These are phyloP conservation scores for Origma solitaria DNA, from an alignment of 2,113 vertebrate genomes.

Conservation along the genomic window DNA sequence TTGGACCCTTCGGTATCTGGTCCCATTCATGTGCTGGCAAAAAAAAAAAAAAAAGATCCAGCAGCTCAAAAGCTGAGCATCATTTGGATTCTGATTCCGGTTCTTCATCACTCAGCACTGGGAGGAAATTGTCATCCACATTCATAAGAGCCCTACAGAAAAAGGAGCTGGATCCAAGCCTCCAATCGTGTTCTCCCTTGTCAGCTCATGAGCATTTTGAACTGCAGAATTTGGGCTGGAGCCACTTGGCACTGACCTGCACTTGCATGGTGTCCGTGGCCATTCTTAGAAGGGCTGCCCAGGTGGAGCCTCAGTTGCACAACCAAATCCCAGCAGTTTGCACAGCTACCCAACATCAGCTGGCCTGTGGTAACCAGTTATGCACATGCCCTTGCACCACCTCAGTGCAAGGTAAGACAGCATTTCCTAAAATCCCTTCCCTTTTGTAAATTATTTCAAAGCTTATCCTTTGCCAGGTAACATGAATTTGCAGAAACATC, in stretches of 20 bases:
- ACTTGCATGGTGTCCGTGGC: neutral
- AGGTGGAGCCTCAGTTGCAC: neutral
- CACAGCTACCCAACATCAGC: neutral
- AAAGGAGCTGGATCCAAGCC: neutral
- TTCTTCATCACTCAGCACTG: neutral
- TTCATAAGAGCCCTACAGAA: neutral
- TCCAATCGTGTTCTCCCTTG: fast-evolving
- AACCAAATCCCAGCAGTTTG: neutral
- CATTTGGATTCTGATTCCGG: neutral
- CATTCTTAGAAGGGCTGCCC: neutral
- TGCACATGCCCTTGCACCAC: neutral
- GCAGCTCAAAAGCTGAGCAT: neutral
- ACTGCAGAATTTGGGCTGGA: neutral
- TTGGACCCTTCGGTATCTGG: neutral
- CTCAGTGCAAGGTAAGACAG: neutral
- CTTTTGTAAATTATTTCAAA: neutral
- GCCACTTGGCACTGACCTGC: neutral
- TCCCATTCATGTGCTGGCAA: neutral
- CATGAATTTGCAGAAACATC: neutral
- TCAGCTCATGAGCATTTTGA: neutral
- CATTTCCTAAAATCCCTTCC: neutral
- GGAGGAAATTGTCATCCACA: neutral
- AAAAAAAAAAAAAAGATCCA: neutral
- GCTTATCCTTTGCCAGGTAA: neutral
- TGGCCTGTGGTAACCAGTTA: fast-evolving